Evolutionary conservation across 2,888 invertebrate genomes (phyloP).

Genomic region (Meteorus cinctellus): DNA sequence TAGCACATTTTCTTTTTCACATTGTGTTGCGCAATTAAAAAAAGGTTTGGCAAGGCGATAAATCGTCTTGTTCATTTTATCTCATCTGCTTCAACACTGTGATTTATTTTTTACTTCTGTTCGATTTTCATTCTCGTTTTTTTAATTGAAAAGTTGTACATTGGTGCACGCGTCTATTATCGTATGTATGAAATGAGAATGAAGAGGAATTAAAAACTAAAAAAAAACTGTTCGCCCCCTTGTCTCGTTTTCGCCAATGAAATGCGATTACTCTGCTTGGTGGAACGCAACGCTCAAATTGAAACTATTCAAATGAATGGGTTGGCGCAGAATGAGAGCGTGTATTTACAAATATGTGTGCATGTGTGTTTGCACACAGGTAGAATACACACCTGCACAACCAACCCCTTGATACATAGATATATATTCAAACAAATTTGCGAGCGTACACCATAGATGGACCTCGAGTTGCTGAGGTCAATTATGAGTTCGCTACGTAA

Average conservation of each 20-base stretch:
- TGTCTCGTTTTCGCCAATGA: constrained; percentile 16
- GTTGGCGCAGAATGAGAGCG: background rate
- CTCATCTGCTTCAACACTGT: background rate
- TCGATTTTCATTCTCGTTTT: background rate
- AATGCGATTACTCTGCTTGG: constrained; percentile 28
- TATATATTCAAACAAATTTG: constrained; percentile 11
- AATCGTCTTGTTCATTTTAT: background rate
- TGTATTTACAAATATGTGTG: background rate
- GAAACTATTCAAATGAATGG: constrained; percentile 41
- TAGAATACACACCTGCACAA: constrained; percentile 2
- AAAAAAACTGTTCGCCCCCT: background rate
- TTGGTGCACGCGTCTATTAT: constrained; percentile 9
- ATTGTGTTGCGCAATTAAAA: too few relatives aligned
- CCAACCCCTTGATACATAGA: background rate
- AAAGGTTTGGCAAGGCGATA: too few relatives aligned
- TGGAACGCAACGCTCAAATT: constrained; percentile 29
- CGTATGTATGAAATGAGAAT: constrained; percentile 21
- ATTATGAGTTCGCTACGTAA: constrained; percentile 36
- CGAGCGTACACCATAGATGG: constrained; percentile 20
- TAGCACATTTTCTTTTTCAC: background rate
- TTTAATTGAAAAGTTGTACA: background rate
- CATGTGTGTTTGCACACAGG: background rate
- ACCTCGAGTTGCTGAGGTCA: constrained; percentile 34
- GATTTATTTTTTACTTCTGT: background rate
- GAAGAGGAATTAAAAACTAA: background rate